Evolutionary conservation across 1,140 invertebrate species (phyloP).

Genomic region (Neodiprion fabricii): DNA sequence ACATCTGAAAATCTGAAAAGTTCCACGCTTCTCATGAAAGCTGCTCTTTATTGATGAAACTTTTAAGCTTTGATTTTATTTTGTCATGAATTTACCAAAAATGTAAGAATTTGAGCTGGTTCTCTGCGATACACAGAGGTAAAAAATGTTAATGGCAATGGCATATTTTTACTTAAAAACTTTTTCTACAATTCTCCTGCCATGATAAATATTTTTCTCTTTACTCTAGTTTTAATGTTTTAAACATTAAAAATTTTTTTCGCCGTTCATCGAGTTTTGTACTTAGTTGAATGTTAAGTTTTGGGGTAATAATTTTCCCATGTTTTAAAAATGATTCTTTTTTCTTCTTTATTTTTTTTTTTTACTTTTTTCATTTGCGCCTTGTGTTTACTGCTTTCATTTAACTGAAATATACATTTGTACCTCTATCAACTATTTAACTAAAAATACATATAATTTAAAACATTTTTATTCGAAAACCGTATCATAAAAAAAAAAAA

Average conservation of each 20-base stretch:
- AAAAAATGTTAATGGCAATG: background rate
- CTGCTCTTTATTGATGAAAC: background rate
- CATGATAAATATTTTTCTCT: conserved; percentile 8
- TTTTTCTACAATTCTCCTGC: background rate
- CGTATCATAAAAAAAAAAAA: background rate
- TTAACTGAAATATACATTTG: conserved; percentile 15
- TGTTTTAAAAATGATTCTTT: conserved; percentile 17
- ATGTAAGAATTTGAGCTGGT: conserved; percentile 10
- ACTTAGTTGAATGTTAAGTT: conserved; percentile 40
- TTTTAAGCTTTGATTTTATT: background rate
- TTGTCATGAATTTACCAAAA: background rate
- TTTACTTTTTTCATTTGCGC: background rate
- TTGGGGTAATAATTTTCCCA: conserved; percentile 9
- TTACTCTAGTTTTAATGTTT: conserved; percentile 27
- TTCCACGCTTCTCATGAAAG: background rate
- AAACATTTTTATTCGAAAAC: background rate
- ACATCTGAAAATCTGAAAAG: background rate
- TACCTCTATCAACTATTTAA: conserved; percentile 2
- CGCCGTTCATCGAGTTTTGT: conserved; percentile 32
- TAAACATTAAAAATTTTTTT: conserved; percentile 11
- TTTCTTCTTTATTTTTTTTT: conserved; percentile 17
- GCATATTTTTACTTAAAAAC: background rate
- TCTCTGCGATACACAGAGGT: background rate
- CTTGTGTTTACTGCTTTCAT: background rate
- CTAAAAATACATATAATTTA: background rate